phyloP scores from a whole-genome alignment of 23 tunicate genomes.

The Clavelina lepadiformis region DNA sequence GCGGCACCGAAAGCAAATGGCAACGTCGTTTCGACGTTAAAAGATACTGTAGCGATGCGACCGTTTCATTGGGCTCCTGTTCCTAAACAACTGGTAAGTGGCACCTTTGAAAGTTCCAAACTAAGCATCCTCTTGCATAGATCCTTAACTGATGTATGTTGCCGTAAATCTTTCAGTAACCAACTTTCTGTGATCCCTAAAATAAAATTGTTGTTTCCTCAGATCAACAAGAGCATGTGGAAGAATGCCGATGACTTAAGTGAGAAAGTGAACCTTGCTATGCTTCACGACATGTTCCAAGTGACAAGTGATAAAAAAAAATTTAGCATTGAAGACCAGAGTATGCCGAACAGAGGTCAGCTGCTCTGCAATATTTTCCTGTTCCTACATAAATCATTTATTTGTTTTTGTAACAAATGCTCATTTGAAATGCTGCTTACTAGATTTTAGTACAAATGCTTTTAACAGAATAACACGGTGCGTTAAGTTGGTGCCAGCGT shows the following conservation, averaged over 20 bases:
- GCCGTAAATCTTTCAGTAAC: too few species aligned
- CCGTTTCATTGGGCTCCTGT: slow-evolving; percentile 54
- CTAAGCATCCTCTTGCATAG: background rate
- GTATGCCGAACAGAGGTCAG: slow-evolving; percentile 1
- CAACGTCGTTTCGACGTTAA: background rate
- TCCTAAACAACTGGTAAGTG: slow-evolving; percentile 49
- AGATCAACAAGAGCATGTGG: slow-evolving; percentile 70
- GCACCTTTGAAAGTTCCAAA: too few species aligned
- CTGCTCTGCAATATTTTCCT: background rate
- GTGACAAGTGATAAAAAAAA: slow-evolving; percentile 22
- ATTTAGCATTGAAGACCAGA: background rate
- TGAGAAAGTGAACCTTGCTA: slow-evolving; percentile 2
- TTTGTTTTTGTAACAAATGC: too few species aligned
- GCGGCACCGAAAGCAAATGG: background rate
- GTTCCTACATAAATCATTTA: too few species aligned
- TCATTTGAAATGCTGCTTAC: too few species aligned
- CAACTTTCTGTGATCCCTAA: too few species aligned
- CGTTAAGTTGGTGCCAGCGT: too few species aligned
- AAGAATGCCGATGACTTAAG: slow-evolving; percentile 30
- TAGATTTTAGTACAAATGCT: too few species aligned
- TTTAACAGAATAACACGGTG: too few species aligned
- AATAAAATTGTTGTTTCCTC: background rate
- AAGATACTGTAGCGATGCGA: slow-evolving; percentile 17
- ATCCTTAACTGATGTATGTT: too few species aligned
- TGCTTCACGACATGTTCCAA: slow-evolving; percentile 25